A percentile compares a stretch with the other conserved stretches of the same genome.
These are phyloP conservation scores for Recurvirostra avosetta DNA, from an alignment of 2,113 vertebrate species.

Conservation along the genomic window DNA sequence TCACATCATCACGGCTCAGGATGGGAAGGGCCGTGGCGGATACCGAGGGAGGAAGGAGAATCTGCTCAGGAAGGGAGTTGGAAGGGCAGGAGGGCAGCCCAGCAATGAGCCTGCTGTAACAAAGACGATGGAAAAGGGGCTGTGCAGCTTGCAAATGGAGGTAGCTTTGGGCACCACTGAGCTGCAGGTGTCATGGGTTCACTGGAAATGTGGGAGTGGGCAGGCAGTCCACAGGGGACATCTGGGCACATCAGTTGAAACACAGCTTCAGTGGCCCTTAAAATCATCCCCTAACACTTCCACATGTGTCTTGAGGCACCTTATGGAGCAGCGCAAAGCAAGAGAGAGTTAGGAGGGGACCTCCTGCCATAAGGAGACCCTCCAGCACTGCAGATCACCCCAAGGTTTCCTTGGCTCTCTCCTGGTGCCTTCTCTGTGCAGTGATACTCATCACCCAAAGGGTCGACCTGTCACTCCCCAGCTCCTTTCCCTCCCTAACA, in stretches of 20 bases:
- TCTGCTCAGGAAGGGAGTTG: background rate
- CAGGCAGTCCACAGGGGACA: background rate
- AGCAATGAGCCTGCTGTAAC: background rate
- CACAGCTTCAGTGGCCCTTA: background rate
- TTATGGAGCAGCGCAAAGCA: background rate
- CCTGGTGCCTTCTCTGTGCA: background rate
- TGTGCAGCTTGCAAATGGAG: background rate
- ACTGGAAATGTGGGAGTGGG: background rate
- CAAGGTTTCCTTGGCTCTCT: background rate
- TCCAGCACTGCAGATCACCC: background rate
- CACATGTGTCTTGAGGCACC: background rate
- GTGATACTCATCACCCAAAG: background rate
- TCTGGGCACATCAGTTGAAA: background rate
- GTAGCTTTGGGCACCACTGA: background rate
- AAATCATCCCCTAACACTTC: background rate
- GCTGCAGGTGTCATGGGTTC: background rate
- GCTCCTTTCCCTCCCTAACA: background rate
- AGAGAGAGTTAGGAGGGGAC: background rate
- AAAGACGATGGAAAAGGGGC: background rate
- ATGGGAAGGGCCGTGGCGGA: fast-evolving
- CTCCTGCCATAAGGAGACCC: background rate
- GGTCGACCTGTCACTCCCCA: background rate
- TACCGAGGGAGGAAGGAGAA: background rate
- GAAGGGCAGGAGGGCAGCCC: background rate
- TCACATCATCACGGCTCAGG: background rate